phyloP scores from a whole-genome alignment of 1,140 invertebrate species.

The Stegodyphus dumicola region DNA sequence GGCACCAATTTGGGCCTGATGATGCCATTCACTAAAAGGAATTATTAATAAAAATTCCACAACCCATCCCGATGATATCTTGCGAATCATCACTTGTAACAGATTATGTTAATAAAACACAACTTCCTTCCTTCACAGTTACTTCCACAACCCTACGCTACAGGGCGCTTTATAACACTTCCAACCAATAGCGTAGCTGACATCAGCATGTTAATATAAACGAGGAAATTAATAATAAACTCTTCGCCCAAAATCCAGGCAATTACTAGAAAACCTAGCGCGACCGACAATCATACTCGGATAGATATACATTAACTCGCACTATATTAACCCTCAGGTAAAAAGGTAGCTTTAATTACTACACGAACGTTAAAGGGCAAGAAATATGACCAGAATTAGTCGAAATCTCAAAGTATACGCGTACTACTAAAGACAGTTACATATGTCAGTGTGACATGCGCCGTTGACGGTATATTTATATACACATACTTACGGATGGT shows the following conservation, averaged over 20 bases:
- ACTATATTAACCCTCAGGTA: constrained; percentile 31
- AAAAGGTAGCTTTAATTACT: constrained; percentile 57
- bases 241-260: constrained; percentile 25
- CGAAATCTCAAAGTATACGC: constrained; percentile 31
- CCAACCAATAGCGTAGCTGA: neutral
- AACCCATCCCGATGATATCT: too few relatives aligned
- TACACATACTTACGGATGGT: constrained; percentile 10
- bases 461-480: constrained; percentile 33
- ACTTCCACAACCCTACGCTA: neutral
- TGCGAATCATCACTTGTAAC: neutral
- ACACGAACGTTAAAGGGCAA: constrained; percentile 14
- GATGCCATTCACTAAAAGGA: too few relatives aligned
- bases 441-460: constrained; percentile 34
- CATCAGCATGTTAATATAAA: constrained; percentile 46
- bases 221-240: constrained; percentile 58
- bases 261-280: constrained; percentile 56
- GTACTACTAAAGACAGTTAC: constrained; percentile 19
- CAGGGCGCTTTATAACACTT: too few relatives aligned
- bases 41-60: too few relatives aligned
- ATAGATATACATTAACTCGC: neutral
- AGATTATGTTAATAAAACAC: neutral
- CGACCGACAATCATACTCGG: constrained; percentile 8
- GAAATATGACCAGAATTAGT: constrained; percentile 56
- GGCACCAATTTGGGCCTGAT: too few relatives aligned
- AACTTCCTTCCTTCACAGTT: neutral